Conservation (phyloP, 2,888 invertebrate species). For the Leptura quadrifasciata region DNA sequence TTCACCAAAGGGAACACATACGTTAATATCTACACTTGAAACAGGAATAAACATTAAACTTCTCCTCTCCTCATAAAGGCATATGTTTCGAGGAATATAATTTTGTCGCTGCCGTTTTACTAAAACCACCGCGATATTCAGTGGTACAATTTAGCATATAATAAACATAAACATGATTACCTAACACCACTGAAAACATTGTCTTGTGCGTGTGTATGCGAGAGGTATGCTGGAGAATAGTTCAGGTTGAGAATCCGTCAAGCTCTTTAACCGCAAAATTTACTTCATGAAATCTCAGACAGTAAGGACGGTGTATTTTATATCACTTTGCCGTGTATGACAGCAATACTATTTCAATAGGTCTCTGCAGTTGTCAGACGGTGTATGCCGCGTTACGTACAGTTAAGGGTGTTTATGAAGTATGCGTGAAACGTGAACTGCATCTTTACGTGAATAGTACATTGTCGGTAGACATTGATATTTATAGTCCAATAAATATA, state of each 20-base stretch:
- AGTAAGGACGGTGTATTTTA: constrained; percentile 16
- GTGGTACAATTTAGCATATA: constrained; percentile 47
- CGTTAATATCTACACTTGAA: background rate
- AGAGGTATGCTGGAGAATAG: constrained; percentile 31
- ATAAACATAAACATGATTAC: constrained; percentile 50
- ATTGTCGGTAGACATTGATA: background rate
- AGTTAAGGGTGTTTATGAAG: background rate
- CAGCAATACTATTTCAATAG: constrained; percentile 30
- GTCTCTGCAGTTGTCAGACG: constrained; percentile 30
- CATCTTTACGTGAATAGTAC: background rate
- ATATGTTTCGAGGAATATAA: constrained; percentile 20
- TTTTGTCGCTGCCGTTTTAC: background rate
- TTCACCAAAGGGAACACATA: background rate
- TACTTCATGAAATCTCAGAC: constrained; percentile 48
- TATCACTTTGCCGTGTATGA: constrained; percentile 30
- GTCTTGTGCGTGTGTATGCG: constrained; percentile 11
- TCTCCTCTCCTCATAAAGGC: background rate
- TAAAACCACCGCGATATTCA: constrained; percentile 45
- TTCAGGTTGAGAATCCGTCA: constrained; percentile 37
- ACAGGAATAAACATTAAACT: background rate
- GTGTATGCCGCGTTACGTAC: constrained; percentile 3
- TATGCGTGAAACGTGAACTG: background rate
- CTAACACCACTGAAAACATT: constrained; percentile 30
- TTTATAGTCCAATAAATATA: background rate
- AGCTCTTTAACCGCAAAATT: constrained; percentile 36